Percentiles rank a stretch among this genome's conserved stretches.
Conservation (phyloP, 2,888 invertebrate genomes). For the Heliconius aoede region DNA sequence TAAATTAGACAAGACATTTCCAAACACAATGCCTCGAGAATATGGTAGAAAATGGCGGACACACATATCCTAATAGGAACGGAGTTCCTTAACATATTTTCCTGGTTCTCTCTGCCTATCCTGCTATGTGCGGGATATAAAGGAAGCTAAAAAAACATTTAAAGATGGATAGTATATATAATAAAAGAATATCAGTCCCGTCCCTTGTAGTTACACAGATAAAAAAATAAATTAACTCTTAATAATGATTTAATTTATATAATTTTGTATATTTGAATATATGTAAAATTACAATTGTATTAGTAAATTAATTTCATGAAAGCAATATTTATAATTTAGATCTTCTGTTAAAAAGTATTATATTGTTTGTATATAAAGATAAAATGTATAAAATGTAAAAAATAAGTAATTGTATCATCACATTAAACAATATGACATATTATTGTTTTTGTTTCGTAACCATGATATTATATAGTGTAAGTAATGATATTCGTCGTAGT, state of each 20-base stretch:
- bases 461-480: neutral
- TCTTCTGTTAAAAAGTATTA: constrained; percentile 43
- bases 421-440: constrained; percentile 42
- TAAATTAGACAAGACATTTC: constrained; percentile 20
- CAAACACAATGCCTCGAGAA: neutral
- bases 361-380: constrained; percentile 47
- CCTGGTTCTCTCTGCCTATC: too few relatives aligned
- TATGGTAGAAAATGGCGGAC: too few relatives aligned
- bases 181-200: constrained; percentile 35
- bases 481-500: too few relatives aligned
- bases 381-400: constrained; percentile 49
- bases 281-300: constrained; percentile 31
- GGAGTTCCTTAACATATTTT: too few relatives aligned
- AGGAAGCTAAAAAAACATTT: neutral
- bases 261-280: constrained; percentile 29
- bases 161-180: constrained; percentile 18
- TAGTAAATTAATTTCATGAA: constrained; percentile 42
- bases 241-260: constrained; percentile 19
- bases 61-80: too few relatives aligned
- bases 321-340: constrained; percentile 49
- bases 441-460: constrained; percentile 9
- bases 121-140: too few relatives aligned
- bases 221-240: constrained; percentile 11
- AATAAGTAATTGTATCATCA: constrained; percentile 44
- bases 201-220: constrained; percentile 33